Conservation (phyloP, 2,113 vertebrate species). For the Corythornis vintsioides region DNA sequence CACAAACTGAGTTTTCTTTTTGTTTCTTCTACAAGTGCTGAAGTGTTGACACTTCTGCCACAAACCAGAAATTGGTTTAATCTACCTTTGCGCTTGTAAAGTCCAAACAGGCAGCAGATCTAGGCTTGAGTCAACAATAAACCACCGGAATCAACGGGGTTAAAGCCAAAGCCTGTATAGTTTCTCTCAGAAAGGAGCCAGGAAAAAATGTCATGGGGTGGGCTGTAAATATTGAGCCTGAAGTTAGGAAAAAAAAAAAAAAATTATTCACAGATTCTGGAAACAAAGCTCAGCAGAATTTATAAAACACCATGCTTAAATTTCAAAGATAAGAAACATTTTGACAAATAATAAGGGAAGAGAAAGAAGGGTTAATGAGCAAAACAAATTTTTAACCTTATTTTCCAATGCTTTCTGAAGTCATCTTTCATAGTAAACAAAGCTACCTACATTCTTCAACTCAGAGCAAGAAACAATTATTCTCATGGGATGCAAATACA, state of each 20-base stretch:
- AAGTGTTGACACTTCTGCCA: neutral
- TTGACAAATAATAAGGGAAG: neutral
- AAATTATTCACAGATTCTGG: neutral
- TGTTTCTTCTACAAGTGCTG: neutral
- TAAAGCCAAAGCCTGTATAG: neutral
- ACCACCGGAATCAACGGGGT: neutral
- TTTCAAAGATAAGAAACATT: neutral
- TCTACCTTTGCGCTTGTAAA: neutral
- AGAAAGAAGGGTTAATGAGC: neutral
- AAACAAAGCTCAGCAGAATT: neutral
- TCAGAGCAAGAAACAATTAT: neutral
- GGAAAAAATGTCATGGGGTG: neutral
- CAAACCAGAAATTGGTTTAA: neutral
- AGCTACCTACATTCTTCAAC: neutral
- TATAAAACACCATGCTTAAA: neutral
- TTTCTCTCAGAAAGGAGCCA: neutral
- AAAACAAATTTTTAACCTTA: neutral
- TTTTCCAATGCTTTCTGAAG: neutral
- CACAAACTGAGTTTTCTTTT: neutral
- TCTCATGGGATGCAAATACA: neutral
- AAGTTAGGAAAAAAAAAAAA: neutral
- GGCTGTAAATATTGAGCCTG: neutral
- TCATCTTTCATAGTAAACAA: neutral
- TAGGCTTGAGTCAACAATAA: accelerated
- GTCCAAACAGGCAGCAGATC: neutral